Percentiles rank a stretch among this genome's conserved stretches.
These are phyloP conservation scores for Oncopeltus fasciatus DNA, from an alignment of 1,140 invertebrate species.

Conservation along the genomic window DNA sequence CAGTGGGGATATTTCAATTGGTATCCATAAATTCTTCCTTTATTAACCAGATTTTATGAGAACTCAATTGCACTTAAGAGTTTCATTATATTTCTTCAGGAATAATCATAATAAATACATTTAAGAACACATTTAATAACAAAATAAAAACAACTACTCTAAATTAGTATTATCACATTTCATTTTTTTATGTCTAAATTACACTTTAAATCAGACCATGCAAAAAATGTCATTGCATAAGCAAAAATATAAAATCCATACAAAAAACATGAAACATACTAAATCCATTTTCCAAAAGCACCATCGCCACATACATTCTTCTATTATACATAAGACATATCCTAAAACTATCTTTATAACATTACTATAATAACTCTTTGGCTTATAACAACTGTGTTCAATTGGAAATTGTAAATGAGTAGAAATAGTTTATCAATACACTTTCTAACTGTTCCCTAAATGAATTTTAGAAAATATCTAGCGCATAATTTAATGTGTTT, in stretches of 20 bases:
- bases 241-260: conserved; percentile 6
- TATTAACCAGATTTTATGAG: too few relatives aligned
- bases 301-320: background rate
- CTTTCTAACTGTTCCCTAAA: conserved; percentile 2
- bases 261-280: conserved; percentile 3
- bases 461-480: conserved; percentile 6
- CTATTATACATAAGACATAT: background rate
- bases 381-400: conserved; percentile 1
- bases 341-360: background rate
- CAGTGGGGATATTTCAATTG: too few relatives aligned
- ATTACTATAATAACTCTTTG: background rate
- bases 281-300: background rate
- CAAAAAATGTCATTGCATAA: background rate
- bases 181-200: background rate
- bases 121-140: too few relatives aligned
- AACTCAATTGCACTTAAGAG: too few relatives aligned
- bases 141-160: background rate
- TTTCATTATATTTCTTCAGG: too few relatives aligned
- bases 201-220: background rate
- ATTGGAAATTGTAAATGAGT: background rate
- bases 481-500: background rate
- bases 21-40: too few relatives aligned
- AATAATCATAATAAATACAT: too few relatives aligned
- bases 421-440: background rate
- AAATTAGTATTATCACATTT: conserved; percentile 5